Conservation (phyloP, 2,797 vertebrate species). For the Pangasius krempfi region DNA sequence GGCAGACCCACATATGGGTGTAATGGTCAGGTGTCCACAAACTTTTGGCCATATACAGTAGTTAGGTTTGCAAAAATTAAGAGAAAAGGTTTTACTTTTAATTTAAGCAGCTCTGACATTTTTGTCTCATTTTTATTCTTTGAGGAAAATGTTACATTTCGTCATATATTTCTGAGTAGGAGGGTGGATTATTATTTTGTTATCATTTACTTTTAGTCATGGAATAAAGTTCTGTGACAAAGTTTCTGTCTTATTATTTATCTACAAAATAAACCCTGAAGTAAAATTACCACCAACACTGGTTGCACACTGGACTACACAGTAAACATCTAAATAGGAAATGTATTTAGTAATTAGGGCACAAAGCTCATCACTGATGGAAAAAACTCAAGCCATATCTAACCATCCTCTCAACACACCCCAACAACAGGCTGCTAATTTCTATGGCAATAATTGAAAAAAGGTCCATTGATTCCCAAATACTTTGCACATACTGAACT, state of each 20-base stretch:
- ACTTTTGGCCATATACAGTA: not conserved
- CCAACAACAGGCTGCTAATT: constrained; percentile 63
- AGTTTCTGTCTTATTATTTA: not conserved
- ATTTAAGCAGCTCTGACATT: not conserved
- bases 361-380: not conserved
- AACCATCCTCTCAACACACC: constrained; percentile 24
- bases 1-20: not conserved
- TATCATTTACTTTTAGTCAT: not conserved
- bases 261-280: not conserved
- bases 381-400: too few species aligned
- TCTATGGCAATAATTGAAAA: constrained; percentile 62
- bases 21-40: not conserved
- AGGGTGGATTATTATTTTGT: not conserved
- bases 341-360: not conserved
- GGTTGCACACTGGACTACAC: not conserved
- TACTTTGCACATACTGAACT: constrained; percentile 57
- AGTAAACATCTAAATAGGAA: not conserved
- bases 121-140: not conserved
- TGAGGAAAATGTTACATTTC: not conserved
- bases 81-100: not conserved
- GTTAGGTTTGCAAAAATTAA: not conserved
- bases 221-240: not conserved
- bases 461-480: constrained; percentile 66
- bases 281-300: not conserved
- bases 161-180: not conserved